These are phyloP conservation scores for Agraylea sexmaculata DNA, from an alignment of 1,140 invertebrate species.

Conservation along the genomic window DNA sequence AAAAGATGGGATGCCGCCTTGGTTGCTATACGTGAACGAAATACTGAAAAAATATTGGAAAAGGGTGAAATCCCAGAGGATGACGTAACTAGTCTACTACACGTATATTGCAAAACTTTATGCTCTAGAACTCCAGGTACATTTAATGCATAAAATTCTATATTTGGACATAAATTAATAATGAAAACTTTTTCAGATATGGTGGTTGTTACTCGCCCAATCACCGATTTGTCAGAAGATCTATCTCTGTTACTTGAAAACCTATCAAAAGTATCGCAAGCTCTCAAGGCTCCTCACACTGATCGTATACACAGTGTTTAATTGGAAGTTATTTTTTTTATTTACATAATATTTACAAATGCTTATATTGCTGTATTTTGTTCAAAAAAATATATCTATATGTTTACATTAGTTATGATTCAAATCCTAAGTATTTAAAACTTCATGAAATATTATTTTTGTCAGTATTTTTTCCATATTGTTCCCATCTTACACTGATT, in stretches of 20 bases:
- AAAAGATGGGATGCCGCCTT: constrained; percentile 32
- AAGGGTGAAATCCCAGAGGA: constrained; percentile 39
- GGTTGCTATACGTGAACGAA: constrained; percentile 30
- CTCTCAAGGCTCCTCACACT: constrained; percentile 25
- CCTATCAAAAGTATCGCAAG: constrained; percentile 45
- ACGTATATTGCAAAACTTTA: constrained; percentile 51
- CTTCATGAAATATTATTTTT: no score
- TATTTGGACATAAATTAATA: background rate
- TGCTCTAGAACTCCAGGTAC: constrained; percentile 50
- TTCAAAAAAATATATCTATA: no score
- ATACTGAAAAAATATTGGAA: constrained; percentile 32
- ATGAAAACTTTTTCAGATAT: constrained; percentile 38
- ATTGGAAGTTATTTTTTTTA: no score
- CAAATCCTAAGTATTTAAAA: no score
- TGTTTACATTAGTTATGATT: no score
- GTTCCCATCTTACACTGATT: no score
- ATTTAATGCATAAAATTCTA: constrained; percentile 4
- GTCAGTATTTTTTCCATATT: no score
- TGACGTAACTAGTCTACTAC: constrained; percentile 50
- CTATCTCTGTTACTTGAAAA: constrained; percentile 51
- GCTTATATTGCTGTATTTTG: no score
- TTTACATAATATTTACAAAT: no score
- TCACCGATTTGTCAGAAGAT: constrained; percentile 47
- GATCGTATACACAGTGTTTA: constrained; percentile 19
- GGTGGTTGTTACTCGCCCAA: constrained; percentile 48